Evolutionary conservation across 2,113 vertebrate species (phyloP), one percentile per base, ranked within the genome.

Genomic region (Chamaea fasciata): DNA sequence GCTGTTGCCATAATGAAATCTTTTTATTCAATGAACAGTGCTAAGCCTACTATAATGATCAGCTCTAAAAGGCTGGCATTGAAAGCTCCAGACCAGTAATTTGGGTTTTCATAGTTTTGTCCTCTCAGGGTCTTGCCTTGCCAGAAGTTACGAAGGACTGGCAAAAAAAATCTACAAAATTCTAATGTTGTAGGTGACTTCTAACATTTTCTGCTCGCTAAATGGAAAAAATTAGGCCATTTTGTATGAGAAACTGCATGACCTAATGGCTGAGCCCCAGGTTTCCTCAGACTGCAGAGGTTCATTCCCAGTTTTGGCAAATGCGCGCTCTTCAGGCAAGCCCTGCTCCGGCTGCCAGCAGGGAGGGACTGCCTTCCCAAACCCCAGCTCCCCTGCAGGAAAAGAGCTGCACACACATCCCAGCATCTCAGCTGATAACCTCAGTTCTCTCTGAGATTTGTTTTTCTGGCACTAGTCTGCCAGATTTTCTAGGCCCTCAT

Each of bases 201-300:
- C 77, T 68, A 79, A 60, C 26, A 60, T 91, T 96, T 92, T 92
- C 75, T 94, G 42, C 83, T 91, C 63, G 9, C 56, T 83, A 74
- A 87, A 77, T 65, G 87, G 88, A 95, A 90, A 95, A 92, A 95
- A 50, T 10, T 35, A 76, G 64, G 80, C 77, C 0, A 10, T 64
- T 96, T 80, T 84, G 46, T 89, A 30, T 75, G 87, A 92, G 79
- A 94, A 94, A 37, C 67, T 69, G 71, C 62, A 69, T 95, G 85
- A 92, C 62, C 63, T 86, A 90, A 86, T 94, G 87, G 86, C 71
- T 89, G 69, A 57, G 75, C 59, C 87, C 81, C 75, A 78, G 90
- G 71, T 94, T 95, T 95, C 83, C 91, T 89, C 83, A 64, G 73
- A 69, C 75, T 78, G 84, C 88, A 87, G 91, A 81, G 31, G 21